Base-by-base conservation (phyloP, 2,888 invertebrate genomes). In the Drosophila anomalipes region DNA sequence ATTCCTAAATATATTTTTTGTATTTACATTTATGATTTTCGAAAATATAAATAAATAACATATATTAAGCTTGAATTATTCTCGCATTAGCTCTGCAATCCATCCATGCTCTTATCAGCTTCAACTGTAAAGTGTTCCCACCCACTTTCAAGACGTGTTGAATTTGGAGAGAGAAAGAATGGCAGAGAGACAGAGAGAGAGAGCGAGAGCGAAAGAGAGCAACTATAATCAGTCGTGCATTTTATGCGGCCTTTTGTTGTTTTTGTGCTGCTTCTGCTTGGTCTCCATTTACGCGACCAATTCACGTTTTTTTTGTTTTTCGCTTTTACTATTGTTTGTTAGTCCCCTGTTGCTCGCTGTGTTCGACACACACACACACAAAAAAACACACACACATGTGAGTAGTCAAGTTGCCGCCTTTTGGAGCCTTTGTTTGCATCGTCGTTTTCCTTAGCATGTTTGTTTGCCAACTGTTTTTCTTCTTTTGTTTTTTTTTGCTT, bases 381-480 rank as follows among this genome's bases (percentile, higher is more conserved):
- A 26, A 59, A 37, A 33, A 6, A 35, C 28, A 28, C 16, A 54
- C 51, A 47, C 61, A 65, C 49, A 69, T 59, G 62, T 47, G 57
- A 30, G 41, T 44, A 61, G 81, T 62, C 62, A 66, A 77, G 62
- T 70, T 81, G 77, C 81, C 77, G 83, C 77, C 78, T 73, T 82
- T 86, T 82, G 77, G 82, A 76, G 74, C 65, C 74, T 75, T 73
- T 49, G 56, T 39, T 58, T 61, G 53, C 67, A 72, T 70, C 57
- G 67, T 39, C 58, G 56, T 61, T 74, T 61, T 69, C 57, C 52
- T 33, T 69, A 70, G 65, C 70, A 61, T 85, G 79, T 81, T 77
- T 89, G 77, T 77, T 89, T 77, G 77, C 74, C 66, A 89, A 85
- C 81, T 81, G 73, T 64, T 74, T 78, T 75, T 84, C 64, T 69